Evolutionary conservation across 2,113 vertebrate genomes (phyloP).

Genomic region (Gopherus evgoodei): DNA sequence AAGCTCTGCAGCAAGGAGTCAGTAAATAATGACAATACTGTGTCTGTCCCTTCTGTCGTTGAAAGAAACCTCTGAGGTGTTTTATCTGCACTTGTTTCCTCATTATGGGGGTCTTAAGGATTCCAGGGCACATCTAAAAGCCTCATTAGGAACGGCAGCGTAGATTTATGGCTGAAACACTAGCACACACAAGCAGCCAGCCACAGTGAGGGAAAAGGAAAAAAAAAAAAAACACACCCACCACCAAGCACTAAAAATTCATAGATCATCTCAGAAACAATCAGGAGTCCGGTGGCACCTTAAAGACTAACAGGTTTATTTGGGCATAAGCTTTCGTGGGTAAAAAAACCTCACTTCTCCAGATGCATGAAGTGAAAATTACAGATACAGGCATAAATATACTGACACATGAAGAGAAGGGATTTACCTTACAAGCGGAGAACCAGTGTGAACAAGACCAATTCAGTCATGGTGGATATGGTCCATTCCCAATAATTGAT

Average conservation of each 20-base stretch:
- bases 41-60: background rate
- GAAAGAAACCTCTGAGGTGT: background rate
- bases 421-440: too few species aligned
- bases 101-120: background rate
- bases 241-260: background rate
- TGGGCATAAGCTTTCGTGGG: too few species aligned
- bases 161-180: conserved; percentile 19
- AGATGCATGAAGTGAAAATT: too few species aligned
- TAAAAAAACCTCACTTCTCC: too few species aligned
- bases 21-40: background rate
- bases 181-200: background rate
- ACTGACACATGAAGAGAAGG: too few species aligned
- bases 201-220: background rate
- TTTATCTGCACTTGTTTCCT: background rate
- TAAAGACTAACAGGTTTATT: too few species aligned
- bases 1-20: background rate
- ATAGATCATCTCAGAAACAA: background rate
- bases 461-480: too few species aligned
- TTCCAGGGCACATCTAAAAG: conserved; percentile 32
- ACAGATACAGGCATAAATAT: too few species aligned
- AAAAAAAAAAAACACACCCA: background rate
- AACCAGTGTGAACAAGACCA: too few species aligned
- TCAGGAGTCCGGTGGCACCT: too few species aligned
- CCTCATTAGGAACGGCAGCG: conserved; percentile 32
- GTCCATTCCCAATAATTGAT: too few species aligned